These are phyloP conservation scores for Myoxocephalus aenaeus DNA, from an alignment of 2,797 vertebrate species.

Conservation along the genomic window DNA sequence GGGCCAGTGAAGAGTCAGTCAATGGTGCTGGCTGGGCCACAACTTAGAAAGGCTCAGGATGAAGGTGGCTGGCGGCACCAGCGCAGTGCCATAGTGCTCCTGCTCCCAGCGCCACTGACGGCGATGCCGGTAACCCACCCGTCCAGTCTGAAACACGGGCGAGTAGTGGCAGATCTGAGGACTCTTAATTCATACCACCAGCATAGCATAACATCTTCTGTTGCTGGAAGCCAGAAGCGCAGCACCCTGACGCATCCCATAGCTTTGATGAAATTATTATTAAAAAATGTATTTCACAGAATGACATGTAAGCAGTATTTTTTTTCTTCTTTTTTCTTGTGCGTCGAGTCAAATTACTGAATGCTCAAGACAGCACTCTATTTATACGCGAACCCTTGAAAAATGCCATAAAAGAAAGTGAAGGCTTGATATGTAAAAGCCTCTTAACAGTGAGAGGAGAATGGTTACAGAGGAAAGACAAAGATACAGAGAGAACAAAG, in stretches of 20 bases:
- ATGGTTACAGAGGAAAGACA: not conserved
- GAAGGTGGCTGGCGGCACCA: too few relatives aligned
- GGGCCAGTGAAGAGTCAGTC: too few relatives aligned
- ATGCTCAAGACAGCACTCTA: not conserved
- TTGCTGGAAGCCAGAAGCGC: not conserved
- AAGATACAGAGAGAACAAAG: conserved; percentile 17
- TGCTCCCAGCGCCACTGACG: not conserved
- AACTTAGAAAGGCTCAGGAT: too few relatives aligned
- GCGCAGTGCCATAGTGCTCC: not conserved
- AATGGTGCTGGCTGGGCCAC: too few relatives aligned
- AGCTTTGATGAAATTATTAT: too few relatives aligned
- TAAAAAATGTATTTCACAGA: too few relatives aligned
- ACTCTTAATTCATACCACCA: not conserved
- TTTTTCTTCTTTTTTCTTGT: not conserved
- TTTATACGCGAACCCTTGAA: conserved; percentile 2
- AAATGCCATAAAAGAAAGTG: not conserved
- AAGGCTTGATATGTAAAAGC: conserved; percentile 9
- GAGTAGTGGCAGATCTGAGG: not conserved
- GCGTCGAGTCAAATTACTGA: not conserved
- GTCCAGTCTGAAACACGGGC: not conserved
- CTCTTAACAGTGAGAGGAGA: not conserved
- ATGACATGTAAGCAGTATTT: not conserved
- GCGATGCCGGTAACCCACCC: not conserved
- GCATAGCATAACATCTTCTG: not conserved
- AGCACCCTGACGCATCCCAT: not conserved